phyloP scores from a whole-genome alignment of 2,113 vertebrate genomes.

The Lophius piscatorius region DNA sequence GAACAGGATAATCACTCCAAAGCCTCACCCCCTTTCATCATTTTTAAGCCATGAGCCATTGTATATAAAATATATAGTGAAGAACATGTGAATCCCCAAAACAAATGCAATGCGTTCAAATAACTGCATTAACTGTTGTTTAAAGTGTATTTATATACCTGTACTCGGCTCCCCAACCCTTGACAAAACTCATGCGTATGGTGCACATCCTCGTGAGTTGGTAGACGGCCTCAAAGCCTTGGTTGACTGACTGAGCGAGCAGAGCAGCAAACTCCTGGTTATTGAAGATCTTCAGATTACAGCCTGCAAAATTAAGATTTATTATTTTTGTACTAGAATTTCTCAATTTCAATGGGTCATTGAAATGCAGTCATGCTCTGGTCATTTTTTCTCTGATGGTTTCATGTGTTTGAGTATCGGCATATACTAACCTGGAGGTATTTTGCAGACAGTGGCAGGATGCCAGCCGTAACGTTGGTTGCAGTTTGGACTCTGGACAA shows the following conservation, averaged over 20 bases:
- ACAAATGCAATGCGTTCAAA: background rate
- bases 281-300: constrained; percentile 78
- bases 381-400: constrained; percentile 1
- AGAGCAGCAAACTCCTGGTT: constrained; percentile 77
- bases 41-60: background rate
- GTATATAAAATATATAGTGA: background rate
- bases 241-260: constrained; percentile 76
- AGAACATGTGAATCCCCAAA: background rate
- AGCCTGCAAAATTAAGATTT: constrained; percentile 53
- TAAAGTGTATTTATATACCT: constrained; percentile 52
- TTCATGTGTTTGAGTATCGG: constrained; percentile 7
- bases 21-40: background rate
- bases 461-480: constrained; percentile 99
- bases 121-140: background rate
- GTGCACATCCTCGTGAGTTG: constrained; percentile 78
- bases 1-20: background rate
- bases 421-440: constrained; percentile 93
- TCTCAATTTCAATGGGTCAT: background rate
- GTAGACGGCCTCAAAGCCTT: constrained; percentile 77
- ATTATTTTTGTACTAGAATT: background rate
- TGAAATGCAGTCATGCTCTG: background rate
- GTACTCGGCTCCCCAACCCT: constrained; percentile 77
- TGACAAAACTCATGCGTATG: constrained; percentile 78
- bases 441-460: constrained; percentile 98
- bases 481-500: constrained; percentile 98